Evolutionary conservation across 2,797 vertebrate species (phyloP).

Genomic region (Hydrolagus colliei): DNA sequence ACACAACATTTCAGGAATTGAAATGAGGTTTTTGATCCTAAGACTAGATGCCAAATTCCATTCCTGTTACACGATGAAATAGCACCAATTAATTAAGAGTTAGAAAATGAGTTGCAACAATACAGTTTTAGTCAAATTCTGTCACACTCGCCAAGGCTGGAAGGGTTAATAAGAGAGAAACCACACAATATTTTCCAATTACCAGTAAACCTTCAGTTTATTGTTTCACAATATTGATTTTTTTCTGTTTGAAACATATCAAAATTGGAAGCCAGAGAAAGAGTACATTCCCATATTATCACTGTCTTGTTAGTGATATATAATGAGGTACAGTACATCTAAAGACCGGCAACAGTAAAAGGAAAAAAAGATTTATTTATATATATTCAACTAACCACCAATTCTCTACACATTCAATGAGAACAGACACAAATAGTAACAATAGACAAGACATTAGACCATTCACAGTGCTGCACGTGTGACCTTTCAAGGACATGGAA

Average conservation of each 20-base stretch:
- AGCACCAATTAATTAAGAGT: too few relatives aligned
- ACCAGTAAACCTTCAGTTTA: constrained; percentile 1
- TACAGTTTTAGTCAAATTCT: too few relatives aligned
- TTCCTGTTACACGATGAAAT: too few relatives aligned
- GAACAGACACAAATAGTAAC: too few relatives aligned
- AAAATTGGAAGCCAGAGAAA: neutral
- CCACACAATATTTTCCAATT: neutral
- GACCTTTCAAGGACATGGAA: neutral
- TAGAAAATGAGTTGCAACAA: too few relatives aligned
- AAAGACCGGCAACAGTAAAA: neutral
- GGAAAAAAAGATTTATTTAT: neutral
- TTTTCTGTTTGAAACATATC: neutral
- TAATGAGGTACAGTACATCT: neutral
- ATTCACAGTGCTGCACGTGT: neutral
- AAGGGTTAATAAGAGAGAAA: neutral
- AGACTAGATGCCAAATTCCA: neutral
- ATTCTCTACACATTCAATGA: neutral
- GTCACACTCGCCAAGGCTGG: too few relatives aligned
- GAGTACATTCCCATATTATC: neutral
- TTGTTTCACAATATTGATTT: constrained; percentile 3
- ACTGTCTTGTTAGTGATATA: neutral
- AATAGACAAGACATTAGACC: neutral
- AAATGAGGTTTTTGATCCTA: neutral
- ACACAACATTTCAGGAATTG: neutral
- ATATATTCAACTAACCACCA: neutral